Evolutionary conservation across 2,113 vertebrate genomes (phyloP).

Genomic region (Eonycteris spelaea): DNA sequence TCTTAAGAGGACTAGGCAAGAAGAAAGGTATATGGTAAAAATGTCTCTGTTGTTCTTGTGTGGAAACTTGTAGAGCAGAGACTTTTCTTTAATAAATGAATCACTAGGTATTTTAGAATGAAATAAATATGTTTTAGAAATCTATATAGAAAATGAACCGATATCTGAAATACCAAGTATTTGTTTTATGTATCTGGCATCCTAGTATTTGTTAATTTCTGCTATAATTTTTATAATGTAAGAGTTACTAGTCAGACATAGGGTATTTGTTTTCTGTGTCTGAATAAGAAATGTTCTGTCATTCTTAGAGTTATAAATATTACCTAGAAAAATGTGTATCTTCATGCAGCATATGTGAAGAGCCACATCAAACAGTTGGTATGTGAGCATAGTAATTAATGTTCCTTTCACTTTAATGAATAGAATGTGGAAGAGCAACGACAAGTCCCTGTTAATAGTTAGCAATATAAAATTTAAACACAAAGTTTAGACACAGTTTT

Average conservation of each 20-base stretch:
- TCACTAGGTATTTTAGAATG: conserved; percentile 1
- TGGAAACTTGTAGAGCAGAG: neutral
- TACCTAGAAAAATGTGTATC: neutral
- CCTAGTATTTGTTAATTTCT: neutral
- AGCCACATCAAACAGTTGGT: neutral
- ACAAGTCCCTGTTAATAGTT: neutral
- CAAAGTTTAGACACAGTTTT: neutral
- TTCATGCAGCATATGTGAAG: neutral
- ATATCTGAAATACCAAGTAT: neutral
- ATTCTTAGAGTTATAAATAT: conserved; percentile 19
- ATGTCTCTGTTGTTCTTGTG: neutral
- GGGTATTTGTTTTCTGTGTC: conserved; percentile 23
- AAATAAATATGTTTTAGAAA: neutral
- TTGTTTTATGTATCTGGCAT: neutral
- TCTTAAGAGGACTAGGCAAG: neutral
- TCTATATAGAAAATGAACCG: neutral
- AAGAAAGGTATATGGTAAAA: conserved; percentile 17
- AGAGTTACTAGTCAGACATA: neutral
- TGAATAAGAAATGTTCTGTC: neutral
- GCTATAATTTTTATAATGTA: neutral
- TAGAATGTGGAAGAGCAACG: neutral
- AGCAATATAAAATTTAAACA: conserved; percentile 7
- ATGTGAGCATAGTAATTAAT: neutral
- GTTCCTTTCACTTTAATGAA: neutral
- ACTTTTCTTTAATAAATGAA: neutral